Evolutionary conservation across 2,888 invertebrate species (phyloP).

Genomic region (Baronia brevicornis): DNA sequence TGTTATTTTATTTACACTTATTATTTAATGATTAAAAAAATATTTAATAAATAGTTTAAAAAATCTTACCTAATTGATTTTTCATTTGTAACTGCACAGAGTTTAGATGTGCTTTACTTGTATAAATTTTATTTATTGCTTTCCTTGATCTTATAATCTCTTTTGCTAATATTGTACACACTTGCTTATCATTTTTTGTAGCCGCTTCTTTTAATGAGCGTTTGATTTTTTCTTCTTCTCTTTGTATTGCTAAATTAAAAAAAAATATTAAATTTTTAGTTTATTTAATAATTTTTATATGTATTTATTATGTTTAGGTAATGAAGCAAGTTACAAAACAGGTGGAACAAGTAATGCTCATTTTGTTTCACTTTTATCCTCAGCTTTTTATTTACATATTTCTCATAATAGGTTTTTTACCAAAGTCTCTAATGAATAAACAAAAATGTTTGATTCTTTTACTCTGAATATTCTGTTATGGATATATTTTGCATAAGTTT

Average conservation of each 20-base stretch:
- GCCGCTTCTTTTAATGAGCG: conserved; percentile 95
- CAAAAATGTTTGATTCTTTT: too few species aligned
- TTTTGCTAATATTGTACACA: conserved; percentile 94
- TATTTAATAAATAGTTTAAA: not conserved
- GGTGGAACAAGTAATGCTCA: too few species aligned
- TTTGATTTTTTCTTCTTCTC: conserved; percentile 98
- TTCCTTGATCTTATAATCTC: conserved; percentile 92
- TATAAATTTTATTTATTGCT: conserved; percentile 92
- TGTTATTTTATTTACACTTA: too few species aligned
- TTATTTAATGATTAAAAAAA: not conserved
- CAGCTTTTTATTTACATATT: too few species aligned
- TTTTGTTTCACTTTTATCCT: too few species aligned
- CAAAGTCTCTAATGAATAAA: too few species aligned
- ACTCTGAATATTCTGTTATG: too few species aligned
- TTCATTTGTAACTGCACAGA: conserved; percentile 98
- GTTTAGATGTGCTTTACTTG: conserved; percentile 97
- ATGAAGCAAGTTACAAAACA: too few species aligned
- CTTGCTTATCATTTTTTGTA: conserved; percentile 94
- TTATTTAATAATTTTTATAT: too few species aligned
- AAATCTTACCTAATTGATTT: conserved; percentile 88
- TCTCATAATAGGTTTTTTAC: too few species aligned
- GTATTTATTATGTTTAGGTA: too few species aligned
- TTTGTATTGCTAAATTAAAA: conserved; percentile 87
- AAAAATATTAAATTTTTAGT: conserved; percentile 4
- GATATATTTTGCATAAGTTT: too few species aligned